Conservation (phyloP, 2,888 invertebrate genomes). For the Drosophila silvestris region DNA sequence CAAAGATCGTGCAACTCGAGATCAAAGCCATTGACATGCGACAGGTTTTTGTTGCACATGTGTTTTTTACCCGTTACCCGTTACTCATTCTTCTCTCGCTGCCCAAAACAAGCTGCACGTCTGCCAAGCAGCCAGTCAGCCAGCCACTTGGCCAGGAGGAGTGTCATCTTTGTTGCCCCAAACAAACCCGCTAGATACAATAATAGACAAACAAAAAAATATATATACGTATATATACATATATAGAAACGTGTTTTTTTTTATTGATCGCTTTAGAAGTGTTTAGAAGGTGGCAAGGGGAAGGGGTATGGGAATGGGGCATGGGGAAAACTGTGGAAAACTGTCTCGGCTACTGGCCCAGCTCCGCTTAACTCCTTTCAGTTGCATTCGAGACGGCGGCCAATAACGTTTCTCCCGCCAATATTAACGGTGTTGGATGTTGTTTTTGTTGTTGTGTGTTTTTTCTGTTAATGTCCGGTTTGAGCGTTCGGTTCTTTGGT, state of each 20-base stretch:
- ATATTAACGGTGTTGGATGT: slow-evolving; percentile 29
- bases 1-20: slow-evolving; percentile 26
- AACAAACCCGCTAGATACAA: slow-evolving; percentile 16
- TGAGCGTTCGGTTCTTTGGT: slow-evolving; percentile 3
- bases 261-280: slow-evolving; percentile 46
- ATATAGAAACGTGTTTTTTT: slow-evolving; percentile 56
- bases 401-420: slow-evolving; percentile 38
- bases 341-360: slow-evolving; percentile 18
- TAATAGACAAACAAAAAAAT: slow-evolving; percentile 25
- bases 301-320: slow-evolving; percentile 30
- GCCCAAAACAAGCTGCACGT: slow-evolving; percentile 37
- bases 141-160: slow-evolving; percentile 31
- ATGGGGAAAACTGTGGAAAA: slow-evolving; percentile 55
- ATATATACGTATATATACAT: neutral
- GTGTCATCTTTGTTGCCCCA: slow-evolving; percentile 38
- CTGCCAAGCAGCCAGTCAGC: neutral
- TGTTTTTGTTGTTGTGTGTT: slow-evolving; percentile 27
- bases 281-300: slow-evolving; percentile 13
- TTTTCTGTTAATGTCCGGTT: slow-evolving; percentile 20
- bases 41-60: slow-evolving; percentile 50
- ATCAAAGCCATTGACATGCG: slow-evolving; percentile 47
- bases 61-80: slow-evolving; percentile 21
- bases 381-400: slow-evolving; percentile 73
- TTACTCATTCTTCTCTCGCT: slow-evolving; percentile 29
- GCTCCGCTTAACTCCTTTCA: slow-evolving; percentile 69